phyloP scores from a whole-genome alignment of 2,797 vertebrate genomes.

The Champsocephalus gunnari region DNA sequence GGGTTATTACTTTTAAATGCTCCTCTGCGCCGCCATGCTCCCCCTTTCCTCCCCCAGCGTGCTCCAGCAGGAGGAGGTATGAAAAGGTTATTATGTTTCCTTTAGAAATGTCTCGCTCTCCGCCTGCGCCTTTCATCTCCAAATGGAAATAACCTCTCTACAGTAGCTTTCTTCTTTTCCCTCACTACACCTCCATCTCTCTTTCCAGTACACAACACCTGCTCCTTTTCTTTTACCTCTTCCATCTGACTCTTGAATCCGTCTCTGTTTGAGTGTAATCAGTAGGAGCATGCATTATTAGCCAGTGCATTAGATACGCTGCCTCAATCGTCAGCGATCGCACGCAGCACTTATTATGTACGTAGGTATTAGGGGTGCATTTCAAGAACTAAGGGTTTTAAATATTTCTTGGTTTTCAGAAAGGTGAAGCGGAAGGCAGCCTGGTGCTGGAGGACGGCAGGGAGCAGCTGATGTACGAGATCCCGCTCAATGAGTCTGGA shows the following conservation, averaged over 20 bases:
- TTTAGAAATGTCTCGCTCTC: slow-evolving; percentile 78
- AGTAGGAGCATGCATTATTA: slow-evolving; percentile 42
- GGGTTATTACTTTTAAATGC: slow-evolving; percentile 82
- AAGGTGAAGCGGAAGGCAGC: slow-evolving; percentile 82
- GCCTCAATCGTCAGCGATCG: slow-evolving; percentile 32
- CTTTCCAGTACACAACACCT: slow-evolving; percentile 50
- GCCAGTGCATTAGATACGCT: slow-evolving; percentile 31
- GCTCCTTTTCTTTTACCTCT: slow-evolving; percentile 30
- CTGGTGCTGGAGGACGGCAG: slow-evolving; percentile 84
- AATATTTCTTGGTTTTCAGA: slow-evolving; percentile 78
- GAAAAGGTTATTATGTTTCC: slow-evolving; percentile 85
- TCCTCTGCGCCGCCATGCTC: slow-evolving; percentile 54
- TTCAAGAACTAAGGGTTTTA: not conserved
- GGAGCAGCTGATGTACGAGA: slow-evolving; percentile 95
- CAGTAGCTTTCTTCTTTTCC: slow-evolving; percentile 53
- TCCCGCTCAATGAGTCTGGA: slow-evolving; percentile 94
- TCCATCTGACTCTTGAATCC: slow-evolving; percentile 49
- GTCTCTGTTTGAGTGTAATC: slow-evolving; percentile 34
- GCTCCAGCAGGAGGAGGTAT: slow-evolving; percentile 73
- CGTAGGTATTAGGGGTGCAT: slow-evolving; percentile 25
- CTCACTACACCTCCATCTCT: slow-evolving; percentile 56
- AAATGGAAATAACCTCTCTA: slow-evolving; percentile 78
- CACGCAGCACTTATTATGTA: slow-evolving; percentile 42
- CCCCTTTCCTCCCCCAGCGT: slow-evolving; percentile 46
- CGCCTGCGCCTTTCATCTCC: slow-evolving; percentile 78